Conservation (phyloP, 2,113 vertebrate genomes). For the Poeciliopsis occidentalis region DNA sequence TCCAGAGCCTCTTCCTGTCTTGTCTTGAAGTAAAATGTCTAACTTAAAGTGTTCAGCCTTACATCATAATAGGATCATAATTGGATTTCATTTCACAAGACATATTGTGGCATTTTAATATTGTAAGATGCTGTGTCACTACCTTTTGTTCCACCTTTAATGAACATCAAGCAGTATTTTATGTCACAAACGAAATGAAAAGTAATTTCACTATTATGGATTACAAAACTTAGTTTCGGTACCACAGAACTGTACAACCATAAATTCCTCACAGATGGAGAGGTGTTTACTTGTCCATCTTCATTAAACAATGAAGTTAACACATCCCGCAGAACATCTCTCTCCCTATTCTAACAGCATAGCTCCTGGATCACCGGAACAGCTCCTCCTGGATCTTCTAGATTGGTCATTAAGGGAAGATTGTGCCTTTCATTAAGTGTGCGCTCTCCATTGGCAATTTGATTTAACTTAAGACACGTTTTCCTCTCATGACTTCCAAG, state of each 20-base stretch:
- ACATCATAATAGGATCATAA: neutral
- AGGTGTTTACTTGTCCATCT: neutral
- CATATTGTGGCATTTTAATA: neutral
- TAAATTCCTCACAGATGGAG: neutral
- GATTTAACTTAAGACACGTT: neutral
- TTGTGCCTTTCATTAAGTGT: neutral
- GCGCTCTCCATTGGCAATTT: neutral
- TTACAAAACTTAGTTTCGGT: neutral
- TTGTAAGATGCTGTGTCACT: neutral
- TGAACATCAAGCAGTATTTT: neutral
- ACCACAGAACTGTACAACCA: neutral
- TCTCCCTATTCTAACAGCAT: neutral
- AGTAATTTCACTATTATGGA: neutral
- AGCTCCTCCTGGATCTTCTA: neutral
- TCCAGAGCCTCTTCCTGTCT: too few species aligned
- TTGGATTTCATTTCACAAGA: neutral
- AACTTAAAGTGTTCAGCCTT: neutral
- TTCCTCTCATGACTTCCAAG: too few species aligned
- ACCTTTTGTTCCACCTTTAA: neutral
- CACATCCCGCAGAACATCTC: neutral
- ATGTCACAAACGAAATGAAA: neutral
- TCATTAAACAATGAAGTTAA: neutral
- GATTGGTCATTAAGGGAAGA: neutral
- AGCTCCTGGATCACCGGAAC: neutral
- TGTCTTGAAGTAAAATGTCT: neutral